Conservation (phyloP, 1,140 invertebrate genomes). For the Oryzaephilus surinamensis region DNA sequence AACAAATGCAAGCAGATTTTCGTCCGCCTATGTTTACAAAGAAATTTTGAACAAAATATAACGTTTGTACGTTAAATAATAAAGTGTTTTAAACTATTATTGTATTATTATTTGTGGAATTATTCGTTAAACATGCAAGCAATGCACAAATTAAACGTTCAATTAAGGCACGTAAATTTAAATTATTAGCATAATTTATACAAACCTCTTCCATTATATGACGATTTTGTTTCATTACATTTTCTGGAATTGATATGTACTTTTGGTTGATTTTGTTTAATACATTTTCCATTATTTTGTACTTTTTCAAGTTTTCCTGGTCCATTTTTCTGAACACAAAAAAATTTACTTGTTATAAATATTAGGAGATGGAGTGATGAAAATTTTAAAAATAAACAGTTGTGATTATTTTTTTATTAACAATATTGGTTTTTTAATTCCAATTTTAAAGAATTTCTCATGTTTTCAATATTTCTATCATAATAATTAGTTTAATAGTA, state of each 20-base stretch:
- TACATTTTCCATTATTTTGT: slow-evolving; percentile 22
- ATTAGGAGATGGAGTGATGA: too few species aligned
- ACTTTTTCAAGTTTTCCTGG: slow-evolving; percentile 14
- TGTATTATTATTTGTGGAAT: slow-evolving; percentile 9
- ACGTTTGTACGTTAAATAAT: not conserved
- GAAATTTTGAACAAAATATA: slow-evolving; percentile 1
- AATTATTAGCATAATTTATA: too few species aligned
- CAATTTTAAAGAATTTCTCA: too few species aligned
- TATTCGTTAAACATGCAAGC: too few species aligned
- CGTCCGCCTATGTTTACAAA: not conserved
- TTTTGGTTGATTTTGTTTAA: slow-evolving; percentile 21
- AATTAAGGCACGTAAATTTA: too few species aligned
- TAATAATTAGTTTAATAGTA: too few species aligned
- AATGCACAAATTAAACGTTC: too few species aligned
- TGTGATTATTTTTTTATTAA: too few species aligned
- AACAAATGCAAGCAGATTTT: slow-evolving; percentile 26
- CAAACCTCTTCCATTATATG: too few species aligned
- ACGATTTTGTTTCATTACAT: slow-evolving; percentile 20
- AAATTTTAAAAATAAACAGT: too few species aligned
- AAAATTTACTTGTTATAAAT: not conserved
- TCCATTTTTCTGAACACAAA: not conserved
- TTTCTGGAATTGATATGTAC: slow-evolving; percentile 15
- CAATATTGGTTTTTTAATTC: too few species aligned
- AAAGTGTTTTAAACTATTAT: slow-evolving; percentile 4
- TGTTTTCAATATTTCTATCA: too few species aligned